Conservation (phyloP, 2,797 vertebrate genomes). For the Thaleichthys pacificus region DNA sequence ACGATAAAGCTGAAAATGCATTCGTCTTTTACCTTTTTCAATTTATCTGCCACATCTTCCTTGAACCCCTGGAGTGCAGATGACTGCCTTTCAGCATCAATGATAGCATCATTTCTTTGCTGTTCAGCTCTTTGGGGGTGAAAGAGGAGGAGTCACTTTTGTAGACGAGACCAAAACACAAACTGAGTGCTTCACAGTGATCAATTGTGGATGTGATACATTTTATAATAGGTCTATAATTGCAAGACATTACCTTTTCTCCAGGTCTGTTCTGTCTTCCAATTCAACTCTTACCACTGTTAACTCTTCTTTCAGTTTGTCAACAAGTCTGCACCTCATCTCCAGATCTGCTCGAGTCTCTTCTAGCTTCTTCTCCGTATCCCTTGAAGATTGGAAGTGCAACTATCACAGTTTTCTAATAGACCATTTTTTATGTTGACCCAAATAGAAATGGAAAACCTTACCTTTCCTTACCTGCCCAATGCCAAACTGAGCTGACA, state of each 20-base stretch:
- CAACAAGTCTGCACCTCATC: slow-evolving; percentile 70
- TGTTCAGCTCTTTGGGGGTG: slow-evolving; percentile 73
- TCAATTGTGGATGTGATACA: background rate
- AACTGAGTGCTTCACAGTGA: background rate
- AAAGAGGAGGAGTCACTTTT: slow-evolving; percentile 43
- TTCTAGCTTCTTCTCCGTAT: slow-evolving; percentile 73
- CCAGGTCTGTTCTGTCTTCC: slow-evolving; percentile 71
- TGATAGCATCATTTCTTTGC: slow-evolving; percentile 81
- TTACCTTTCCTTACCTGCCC: background rate
- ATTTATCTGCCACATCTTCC: slow-evolving; percentile 68
- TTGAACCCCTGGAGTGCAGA: slow-evolving; percentile 75
- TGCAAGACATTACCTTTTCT: slow-evolving; percentile 71
- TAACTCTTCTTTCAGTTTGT: slow-evolving; percentile 70
- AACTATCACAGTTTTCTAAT: background rate
- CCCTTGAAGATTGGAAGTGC: slow-evolving; percentile 55
- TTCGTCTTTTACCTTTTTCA: slow-evolving; percentile 68
- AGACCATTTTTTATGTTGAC: too few relatives aligned
- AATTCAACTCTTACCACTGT: slow-evolving; percentile 72
- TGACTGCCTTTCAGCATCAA: slow-evolving; percentile 71
- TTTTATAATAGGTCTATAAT: too few relatives aligned
- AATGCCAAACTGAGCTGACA: background rate
- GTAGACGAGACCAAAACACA: slow-evolving; percentile 10
- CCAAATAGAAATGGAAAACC: background rate
- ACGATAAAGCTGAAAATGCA: background rate
- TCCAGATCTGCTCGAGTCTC: slow-evolving; percentile 68